A percentile compares a stretch with the other conserved stretches of the same genome.
These are phyloP conservation scores for Cerastoderma edule DNA, from an alignment of 2,888 invertebrate species.

Conservation along the genomic window DNA sequence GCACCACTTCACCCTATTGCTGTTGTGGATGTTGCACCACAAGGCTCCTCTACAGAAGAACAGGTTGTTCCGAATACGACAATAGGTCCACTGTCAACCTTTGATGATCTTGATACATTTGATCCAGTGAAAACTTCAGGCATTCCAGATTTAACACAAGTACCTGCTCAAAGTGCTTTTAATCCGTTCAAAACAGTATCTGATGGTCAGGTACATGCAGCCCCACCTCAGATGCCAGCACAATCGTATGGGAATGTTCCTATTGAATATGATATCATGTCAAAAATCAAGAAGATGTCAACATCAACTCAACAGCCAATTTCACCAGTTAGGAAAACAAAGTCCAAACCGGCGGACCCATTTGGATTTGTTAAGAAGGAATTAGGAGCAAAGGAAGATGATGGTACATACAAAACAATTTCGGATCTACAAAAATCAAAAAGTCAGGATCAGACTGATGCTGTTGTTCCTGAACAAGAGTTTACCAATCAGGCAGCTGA, in stretches of 20 bases:
- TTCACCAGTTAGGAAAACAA: constrained; percentile 47
- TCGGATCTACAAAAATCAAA: constrained; percentile 31
- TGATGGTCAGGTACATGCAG: constrained; percentile 11
- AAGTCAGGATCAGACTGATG: neutral
- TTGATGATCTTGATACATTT: constrained; percentile 56
- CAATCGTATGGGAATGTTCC: constrained; percentile 36
- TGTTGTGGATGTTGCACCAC: no score
- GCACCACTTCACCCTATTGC: no score
- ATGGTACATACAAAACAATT: constrained; percentile 49
- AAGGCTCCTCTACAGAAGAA: no score
- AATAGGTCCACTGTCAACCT: constrained; percentile 14
- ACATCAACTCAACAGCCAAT: constrained; percentile 44
- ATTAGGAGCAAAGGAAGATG: constrained; percentile 40
- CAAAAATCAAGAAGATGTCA: constrained; percentile 55
- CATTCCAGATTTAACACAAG: neutral
- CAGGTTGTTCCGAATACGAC: neutral
- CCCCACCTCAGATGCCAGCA: constrained; percentile 15
- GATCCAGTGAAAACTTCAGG: constrained; percentile 54
- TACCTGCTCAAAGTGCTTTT: neutral
- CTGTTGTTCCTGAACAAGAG: neutral
- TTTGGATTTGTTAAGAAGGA: constrained; percentile 60
- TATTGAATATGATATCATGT: constrained; percentile 47
- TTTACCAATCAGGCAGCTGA: constrained; percentile 13
- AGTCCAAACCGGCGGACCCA: constrained; percentile 37
- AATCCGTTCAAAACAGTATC: constrained; percentile 19